Base-by-base conservation (phyloP, 2,888 invertebrate species). In the Lasioglossum villosulum region DNA sequence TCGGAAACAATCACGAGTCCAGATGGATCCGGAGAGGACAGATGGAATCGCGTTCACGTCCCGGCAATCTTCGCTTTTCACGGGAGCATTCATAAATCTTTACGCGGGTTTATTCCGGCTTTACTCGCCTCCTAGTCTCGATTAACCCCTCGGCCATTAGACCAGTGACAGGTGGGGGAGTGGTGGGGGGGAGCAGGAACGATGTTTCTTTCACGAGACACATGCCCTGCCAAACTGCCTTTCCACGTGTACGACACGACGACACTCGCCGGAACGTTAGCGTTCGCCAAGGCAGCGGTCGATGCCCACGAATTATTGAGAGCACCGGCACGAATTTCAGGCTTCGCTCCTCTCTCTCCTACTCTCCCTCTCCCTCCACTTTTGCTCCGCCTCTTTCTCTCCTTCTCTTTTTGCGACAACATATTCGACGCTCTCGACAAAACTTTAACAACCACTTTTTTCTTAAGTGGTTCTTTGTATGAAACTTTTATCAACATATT, bases 161-260 rank as follows among this genome's bases (percentile, higher is more conserved):
- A 80, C 70, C 88, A 48, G 52, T 6, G 75, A 27, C 39, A 37
- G 42, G 6, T 42, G 8, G 14, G 45, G 19, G 5, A 30, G 19
- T 1, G 6, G 42, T 8, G 4, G 34, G 12, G 12, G 66, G 8
- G 3, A 34, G 34, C 10, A 34, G 12, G 14, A 70, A 78, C 83
- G 81, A 90, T 90, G 88, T 88, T 90, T 90, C 90, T 90, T 90
- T 90, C 90, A 86, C 85, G 86, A 85, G 88, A 89, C 83, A 81
- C 90, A 84, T 78, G 81, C 80, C 80, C 89, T 80, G 86, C 82
- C 88, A 82, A 81, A 78, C 84, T 82, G 79, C 78, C 80, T 78
- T 86, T 85, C 82, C 78, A 70, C 88, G 71, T 74, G 73, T 39
- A 85, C 80, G 79, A 79, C 78, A 63, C 70, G 48, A 45, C 71